Evolutionary conservation across 1,140 invertebrate species (phyloP).

Genomic region (Muscidifurax raptorellus): DNA sequence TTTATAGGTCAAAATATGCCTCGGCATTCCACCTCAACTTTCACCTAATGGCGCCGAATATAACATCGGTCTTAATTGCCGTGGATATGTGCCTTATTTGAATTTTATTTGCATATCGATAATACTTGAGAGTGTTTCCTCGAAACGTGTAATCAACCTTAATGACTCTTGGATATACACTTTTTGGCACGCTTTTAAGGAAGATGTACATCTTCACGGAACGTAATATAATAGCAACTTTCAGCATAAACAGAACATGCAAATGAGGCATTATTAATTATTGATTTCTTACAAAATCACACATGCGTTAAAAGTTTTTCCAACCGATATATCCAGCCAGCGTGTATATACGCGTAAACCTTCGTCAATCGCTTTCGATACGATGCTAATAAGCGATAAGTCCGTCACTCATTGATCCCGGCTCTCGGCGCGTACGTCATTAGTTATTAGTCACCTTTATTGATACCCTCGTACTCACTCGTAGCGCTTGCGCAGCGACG

Average conservation of each 20-base stretch:
- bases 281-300: too few species aligned
- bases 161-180: background rate
- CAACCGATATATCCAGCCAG: background rate
- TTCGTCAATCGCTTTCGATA: background rate
- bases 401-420: background rate
- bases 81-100: background rate
- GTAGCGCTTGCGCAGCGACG: background rate
- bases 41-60: background rate
- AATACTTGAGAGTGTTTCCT: background rate
- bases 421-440: background rate
- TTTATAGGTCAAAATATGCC: background rate
- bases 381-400: conserved; percentile 33
- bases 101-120: conserved; percentile 1
- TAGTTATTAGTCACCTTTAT: conserved; percentile 35
- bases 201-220: background rate
- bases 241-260: background rate
- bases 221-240: background rate
- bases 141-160: background rate
- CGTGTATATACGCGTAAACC: background rate
- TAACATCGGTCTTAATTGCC: background rate
- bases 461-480: background rate
- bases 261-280: too few species aligned
- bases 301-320: too few species aligned
- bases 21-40: background rate
- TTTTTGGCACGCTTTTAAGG: background rate